Conservation (phyloP, 2,113 vertebrate genomes). For the Psilopsiagon aurifrons region DNA sequence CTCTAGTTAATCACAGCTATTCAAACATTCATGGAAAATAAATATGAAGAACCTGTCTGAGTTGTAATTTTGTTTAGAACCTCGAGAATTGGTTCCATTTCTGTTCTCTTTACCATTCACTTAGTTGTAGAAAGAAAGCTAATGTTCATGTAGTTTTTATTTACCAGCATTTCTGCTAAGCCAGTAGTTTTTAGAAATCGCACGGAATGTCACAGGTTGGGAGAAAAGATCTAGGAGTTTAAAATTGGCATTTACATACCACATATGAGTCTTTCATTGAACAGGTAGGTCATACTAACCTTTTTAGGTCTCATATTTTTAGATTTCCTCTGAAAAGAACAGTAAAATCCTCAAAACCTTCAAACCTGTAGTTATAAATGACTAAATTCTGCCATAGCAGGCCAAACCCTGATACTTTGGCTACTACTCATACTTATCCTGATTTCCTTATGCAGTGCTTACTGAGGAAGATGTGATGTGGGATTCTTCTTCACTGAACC, state of each 20-base stretch:
- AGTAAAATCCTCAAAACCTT: neutral
- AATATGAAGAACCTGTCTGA: neutral
- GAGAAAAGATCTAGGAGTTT: neutral
- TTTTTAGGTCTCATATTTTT: neutral
- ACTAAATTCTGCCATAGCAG: neutral
- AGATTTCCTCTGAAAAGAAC: neutral
- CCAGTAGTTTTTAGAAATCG: constrained; percentile 10
- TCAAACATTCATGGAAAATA: constrained; percentile 40
- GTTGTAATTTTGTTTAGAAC: neutral
- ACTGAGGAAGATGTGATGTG: neutral
- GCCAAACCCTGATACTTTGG: neutral
- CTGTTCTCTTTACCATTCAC: neutral
- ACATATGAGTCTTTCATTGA: neutral
- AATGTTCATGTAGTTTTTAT: neutral
- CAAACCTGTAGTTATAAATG: neutral
- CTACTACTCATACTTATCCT: neutral
- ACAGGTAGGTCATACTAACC: neutral
- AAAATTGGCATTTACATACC: neutral
- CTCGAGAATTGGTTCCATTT: neutral
- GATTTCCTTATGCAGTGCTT: neutral
- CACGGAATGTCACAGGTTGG: neutral
- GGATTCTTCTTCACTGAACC: neutral
- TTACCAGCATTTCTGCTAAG: neutral
- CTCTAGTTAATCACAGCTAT: neutral
- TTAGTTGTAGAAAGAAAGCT: neutral